Evolutionary conservation across 1,140 invertebrate species (phyloP).

Genomic region (Littorina saxatilis): DNA sequence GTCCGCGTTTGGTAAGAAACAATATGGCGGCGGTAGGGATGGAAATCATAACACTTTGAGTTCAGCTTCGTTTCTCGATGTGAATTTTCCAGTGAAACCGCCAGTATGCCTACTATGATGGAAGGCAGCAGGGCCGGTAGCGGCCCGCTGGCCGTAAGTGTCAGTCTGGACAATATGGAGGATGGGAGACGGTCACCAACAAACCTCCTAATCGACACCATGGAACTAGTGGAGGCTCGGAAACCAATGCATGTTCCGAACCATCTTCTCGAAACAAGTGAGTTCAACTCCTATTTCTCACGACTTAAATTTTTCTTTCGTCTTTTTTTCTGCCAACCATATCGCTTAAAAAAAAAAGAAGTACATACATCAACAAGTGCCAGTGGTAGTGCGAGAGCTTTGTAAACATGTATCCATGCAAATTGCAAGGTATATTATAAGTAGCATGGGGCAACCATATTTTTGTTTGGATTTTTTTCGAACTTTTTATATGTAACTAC

Average conservation of each 20-base stretch:
- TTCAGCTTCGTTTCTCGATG: not conserved
- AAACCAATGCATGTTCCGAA: constrained; percentile 69
- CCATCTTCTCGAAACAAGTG: constrained; percentile 74
- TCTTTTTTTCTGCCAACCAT: no score
- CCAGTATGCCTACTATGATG: constrained; percentile 62
- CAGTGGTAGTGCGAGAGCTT: not conserved
- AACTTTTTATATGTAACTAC: no score
- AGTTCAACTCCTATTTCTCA: constrained; percentile 25
- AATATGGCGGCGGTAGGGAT: constrained; percentile 5
- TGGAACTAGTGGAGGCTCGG: constrained; percentile 70
- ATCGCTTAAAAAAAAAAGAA: no score
- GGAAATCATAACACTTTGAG: not conserved
- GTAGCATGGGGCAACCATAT: no score
- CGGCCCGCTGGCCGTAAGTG: constrained; percentile 46
- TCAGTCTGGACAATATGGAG: constrained; percentile 27
- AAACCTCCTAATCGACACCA: constrained; percentile 65
- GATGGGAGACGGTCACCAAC: not conserved
- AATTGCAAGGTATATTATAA: not conserved
- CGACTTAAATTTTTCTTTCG: not conserved
- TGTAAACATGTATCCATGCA: not conserved
- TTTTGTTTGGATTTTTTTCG: no score
- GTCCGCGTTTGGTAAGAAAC: constrained; percentile 1
- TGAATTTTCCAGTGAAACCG: not conserved
- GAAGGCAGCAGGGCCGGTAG: constrained; percentile 54
- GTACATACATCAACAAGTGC: not conserved